Evolutionary conservation across 2,113 vertebrate genomes (phyloP), one percentile per base, ranked within the genome.

Genomic region (Grus americana): DNA sequence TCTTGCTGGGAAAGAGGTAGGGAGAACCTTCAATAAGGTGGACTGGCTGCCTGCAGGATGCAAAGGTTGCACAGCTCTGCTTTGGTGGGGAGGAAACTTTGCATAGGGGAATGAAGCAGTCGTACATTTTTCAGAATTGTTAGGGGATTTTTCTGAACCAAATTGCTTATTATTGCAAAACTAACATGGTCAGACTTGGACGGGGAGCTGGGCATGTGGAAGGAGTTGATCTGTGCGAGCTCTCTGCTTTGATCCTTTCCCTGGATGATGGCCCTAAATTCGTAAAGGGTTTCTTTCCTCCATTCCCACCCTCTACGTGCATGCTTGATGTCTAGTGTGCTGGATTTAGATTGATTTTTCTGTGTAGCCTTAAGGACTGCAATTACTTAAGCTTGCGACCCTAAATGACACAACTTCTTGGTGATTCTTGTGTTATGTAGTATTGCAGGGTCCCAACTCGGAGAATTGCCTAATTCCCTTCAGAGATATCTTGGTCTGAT

Each of bases 171-270:
- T 88, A 84, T 52, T 55, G 29, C 32, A 40, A 57, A 83, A 36
- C 21, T 20, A 30, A 21, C 0, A 0, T 57, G 21, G 36, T 91
- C 34, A 44, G 38, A 30, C 12, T 71, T 27, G 20, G 22, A 29
- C 21, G 32, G n/a, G 40, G 49, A 75, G 47, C 29, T 57, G 57
- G 34, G 46, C 7, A 2, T 12, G 30, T 2, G 1, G 2, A 20
- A n/a, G 21, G 9, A 49, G 23, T 27, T 1, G 0, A 6, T 19
- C 34, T n/a, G 18, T 34, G 19, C 0, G 14, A 89, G n/a, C 14
- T 71, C 58, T 62, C 34, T 81, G 73, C 65, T 74, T 79, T 65
- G 65, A 40, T 81, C 18, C 20, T 83, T 79, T 59, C 47, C 14
- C 15, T 1, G 0, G 10, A n/a, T n/a, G 34, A 61, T 26, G 2